Evolutionary conservation across 2,888 invertebrate species (phyloP).

Genomic region (Cataglyphis albicans): DNA sequence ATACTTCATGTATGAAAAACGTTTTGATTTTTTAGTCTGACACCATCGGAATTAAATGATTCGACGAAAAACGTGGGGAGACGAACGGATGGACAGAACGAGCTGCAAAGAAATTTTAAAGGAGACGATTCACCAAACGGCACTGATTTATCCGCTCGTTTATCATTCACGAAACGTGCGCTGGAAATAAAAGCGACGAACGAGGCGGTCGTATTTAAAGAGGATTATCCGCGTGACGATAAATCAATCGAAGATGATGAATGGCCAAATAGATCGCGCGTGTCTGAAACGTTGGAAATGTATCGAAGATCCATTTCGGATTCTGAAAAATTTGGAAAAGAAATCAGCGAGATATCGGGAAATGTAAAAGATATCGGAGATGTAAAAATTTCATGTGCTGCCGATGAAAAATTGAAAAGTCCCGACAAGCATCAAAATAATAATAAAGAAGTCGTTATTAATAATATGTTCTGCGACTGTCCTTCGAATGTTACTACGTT

Average conservation of each 20-base stretch:
- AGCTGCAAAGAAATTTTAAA: slow-evolving; percentile 44
- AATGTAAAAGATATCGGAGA: background rate
- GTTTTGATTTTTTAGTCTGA: slow-evolving; percentile 17
- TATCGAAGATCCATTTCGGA: slow-evolving; percentile 38
- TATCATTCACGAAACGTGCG: slow-evolving; percentile 49
- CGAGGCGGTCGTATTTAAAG: slow-evolving; percentile 47
- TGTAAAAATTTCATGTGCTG: background rate
- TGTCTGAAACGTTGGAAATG: slow-evolving; percentile 12
- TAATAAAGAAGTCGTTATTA: background rate
- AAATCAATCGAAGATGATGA: slow-evolving; percentile 52
- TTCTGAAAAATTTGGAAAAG: slow-evolving; percentile 24
- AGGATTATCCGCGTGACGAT: slow-evolving; percentile 36
- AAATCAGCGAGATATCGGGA: background rate
- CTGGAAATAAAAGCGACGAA: slow-evolving; percentile 45
- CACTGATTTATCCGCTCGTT: slow-evolving; percentile 54
- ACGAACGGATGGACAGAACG: background rate
- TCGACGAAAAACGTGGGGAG: slow-evolving; percentile 24
- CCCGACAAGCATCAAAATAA: slow-evolving; percentile 2
- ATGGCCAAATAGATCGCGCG: slow-evolving; percentile 44
- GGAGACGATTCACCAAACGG: slow-evolving; percentile 27
- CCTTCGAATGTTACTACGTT: background rate
- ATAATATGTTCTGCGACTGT: background rate
- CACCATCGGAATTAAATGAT: slow-evolving; percentile 27
- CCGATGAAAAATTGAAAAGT: background rate
- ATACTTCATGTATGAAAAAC: slow-evolving; percentile 20